Conservation (phyloP, 2,797 vertebrate species). For the Stomatorhinus walkeri region DNA sequence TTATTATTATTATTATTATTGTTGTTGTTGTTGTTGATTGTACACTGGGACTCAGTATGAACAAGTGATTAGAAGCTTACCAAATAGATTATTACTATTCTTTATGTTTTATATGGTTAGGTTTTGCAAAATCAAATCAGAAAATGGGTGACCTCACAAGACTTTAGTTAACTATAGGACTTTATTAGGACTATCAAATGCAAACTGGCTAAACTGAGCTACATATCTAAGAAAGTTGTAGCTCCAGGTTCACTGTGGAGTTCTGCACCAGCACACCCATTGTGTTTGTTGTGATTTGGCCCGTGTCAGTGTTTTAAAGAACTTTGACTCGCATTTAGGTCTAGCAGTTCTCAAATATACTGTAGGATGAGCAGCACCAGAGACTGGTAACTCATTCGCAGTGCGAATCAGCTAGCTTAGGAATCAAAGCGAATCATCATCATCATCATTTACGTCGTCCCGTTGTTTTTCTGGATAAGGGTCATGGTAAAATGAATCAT, state of each 20-base stretch:
- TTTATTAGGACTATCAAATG: not conserved
- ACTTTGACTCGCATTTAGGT: not conserved
- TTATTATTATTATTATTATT: not conserved
- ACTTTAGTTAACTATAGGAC: not conserved
- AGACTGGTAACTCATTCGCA: not conserved
- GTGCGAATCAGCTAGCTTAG: not conserved
- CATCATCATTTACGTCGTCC: not conserved
- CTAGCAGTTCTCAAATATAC: not conserved
- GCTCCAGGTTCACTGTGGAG: not conserved
- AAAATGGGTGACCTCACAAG: not conserved
- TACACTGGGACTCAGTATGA: not conserved
- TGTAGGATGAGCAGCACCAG: not conserved
- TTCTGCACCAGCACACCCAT: not conserved
- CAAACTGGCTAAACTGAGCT: not conserved
- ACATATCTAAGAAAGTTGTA: not conserved
- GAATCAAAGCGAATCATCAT: not conserved
- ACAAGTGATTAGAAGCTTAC: not conserved
- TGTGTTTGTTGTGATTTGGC: not conserved
- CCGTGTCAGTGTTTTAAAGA: not conserved
- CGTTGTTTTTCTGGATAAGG: not conserved
- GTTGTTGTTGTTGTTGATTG: not conserved
- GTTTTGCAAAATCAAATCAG: not conserved
- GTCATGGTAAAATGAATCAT: not conserved
- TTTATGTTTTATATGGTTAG: not conserved
- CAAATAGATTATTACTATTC: not conserved